Conservation (phyloP, 2,797 vertebrate species). For the Trachurus trachurus region DNA sequence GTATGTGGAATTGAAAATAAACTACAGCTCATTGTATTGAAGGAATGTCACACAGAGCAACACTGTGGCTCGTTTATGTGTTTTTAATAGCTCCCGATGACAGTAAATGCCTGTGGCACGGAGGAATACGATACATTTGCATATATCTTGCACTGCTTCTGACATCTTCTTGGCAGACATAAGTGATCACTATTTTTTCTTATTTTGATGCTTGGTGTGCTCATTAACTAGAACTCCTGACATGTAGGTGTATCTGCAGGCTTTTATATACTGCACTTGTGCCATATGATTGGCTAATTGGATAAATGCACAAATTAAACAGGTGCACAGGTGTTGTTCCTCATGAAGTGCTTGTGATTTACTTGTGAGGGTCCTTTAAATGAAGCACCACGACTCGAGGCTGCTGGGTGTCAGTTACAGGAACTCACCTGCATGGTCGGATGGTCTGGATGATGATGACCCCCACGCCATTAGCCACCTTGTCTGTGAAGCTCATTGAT, state of each 20-base stretch:
- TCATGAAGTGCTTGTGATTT: not conserved
- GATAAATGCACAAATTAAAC: no score
- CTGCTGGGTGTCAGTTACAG: not conserved
- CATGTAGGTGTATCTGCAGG: no score
- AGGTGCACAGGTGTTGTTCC: not conserved
- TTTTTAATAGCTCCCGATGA: not conserved
- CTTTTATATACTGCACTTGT: not conserved
- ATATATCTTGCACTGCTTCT: no score
- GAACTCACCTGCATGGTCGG: conserved; percentile 88
- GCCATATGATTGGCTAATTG: no score
- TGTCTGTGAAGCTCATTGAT: conserved; percentile 93
- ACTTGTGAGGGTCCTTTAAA: not conserved
- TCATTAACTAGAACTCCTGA: not conserved
- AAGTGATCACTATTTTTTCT: not conserved
- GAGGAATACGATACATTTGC: no score
- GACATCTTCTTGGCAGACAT: no score
- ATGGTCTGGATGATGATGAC: conserved; percentile 90
- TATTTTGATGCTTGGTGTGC: not conserved
- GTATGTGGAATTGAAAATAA: not conserved
- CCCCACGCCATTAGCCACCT: conserved; percentile 91
- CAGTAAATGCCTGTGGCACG: not conserved
- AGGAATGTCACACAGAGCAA: not conserved
- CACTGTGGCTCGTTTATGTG: not conserved
- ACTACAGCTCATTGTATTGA: not conserved
- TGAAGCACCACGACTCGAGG: not conserved